Evolutionary conservation across 2,797 vertebrate genomes (phyloP).

Genomic region (Florisuga fusca): DNA sequence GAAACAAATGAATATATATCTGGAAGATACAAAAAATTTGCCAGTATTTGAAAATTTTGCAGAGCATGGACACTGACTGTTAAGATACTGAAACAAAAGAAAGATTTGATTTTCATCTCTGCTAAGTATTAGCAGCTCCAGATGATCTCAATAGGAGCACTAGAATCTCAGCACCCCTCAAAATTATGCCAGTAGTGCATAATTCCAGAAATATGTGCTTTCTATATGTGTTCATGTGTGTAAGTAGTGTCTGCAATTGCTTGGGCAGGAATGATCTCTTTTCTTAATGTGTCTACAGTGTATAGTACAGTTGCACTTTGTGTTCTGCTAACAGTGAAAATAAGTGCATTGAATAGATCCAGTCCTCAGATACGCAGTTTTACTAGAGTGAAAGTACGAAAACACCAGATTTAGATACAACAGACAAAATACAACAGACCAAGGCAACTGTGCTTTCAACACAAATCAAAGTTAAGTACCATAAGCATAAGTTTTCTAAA

Average conservation of each 20-base stretch:
- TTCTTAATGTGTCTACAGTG: background rate
- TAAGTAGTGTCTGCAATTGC: background rate
- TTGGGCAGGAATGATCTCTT: background rate
- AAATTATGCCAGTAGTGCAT: background rate
- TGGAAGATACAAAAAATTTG: background rate
- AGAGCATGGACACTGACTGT: background rate
- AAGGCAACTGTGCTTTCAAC: background rate
- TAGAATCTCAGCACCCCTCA: background rate
- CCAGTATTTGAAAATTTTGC: background rate
- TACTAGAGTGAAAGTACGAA: background rate
- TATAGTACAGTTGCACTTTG: background rate
- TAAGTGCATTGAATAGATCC: background rate
- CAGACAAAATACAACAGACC: background rate
- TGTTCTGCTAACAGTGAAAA: background rate
- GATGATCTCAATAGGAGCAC: background rate
- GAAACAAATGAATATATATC: background rate
- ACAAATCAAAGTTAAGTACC: background rate
- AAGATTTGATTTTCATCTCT: background rate
- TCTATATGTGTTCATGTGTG: background rate
- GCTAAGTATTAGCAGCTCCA: background rate
- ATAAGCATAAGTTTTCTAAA: background rate
- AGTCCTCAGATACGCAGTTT: background rate
- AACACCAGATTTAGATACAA: background rate
- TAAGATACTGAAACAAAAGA: background rate
- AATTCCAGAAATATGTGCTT: background rate